phyloP scores from a whole-genome alignment of 2,797 vertebrate species.

The Petrocephalus sullivani region DNA sequence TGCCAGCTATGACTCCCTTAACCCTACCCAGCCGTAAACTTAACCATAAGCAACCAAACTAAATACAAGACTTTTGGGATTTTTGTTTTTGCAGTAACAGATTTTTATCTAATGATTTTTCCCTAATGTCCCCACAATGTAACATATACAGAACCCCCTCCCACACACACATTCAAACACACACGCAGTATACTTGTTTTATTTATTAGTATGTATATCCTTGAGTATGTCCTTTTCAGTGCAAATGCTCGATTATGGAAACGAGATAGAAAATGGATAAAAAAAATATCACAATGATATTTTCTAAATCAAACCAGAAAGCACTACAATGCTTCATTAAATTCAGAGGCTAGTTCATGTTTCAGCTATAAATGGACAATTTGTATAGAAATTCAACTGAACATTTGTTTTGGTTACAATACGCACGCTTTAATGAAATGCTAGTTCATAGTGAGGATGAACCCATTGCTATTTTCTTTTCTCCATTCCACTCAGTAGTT shows the following conservation, averaged over 20 bases:
- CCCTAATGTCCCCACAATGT: too few relatives aligned
- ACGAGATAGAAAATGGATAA: not conserved
- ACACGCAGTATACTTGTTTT: not conserved
- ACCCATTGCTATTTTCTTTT: conserved; percentile 38
- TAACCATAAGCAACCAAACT: not conserved
- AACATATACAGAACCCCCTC: not conserved
- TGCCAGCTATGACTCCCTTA: not conserved
- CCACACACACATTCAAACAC: not conserved
- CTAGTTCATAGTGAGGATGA: conserved; percentile 45
- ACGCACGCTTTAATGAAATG: conserved; percentile 47
- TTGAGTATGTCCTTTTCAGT: not conserved
- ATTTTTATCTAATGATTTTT: not conserved
- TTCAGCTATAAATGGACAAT: conserved; percentile 29
- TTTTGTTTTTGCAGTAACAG: not conserved
- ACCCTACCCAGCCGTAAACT: not conserved
- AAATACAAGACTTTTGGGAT: not conserved
- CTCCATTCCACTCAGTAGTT: conserved; percentile 49
- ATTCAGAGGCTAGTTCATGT: conserved; percentile 52
- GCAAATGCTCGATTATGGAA: not conserved
- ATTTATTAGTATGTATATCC: not conserved
- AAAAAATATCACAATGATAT: conserved; percentile 28
- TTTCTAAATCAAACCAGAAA: conserved; percentile 34
- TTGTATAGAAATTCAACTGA: conserved; percentile 44
- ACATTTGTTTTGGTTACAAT: conserved; percentile 45
- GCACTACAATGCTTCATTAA: conserved; percentile 42